These are phyloP conservation scores for Oreochromis tanganicae DNA, from an alignment of 2,113 vertebrate species.

Conservation along the genomic window DNA sequence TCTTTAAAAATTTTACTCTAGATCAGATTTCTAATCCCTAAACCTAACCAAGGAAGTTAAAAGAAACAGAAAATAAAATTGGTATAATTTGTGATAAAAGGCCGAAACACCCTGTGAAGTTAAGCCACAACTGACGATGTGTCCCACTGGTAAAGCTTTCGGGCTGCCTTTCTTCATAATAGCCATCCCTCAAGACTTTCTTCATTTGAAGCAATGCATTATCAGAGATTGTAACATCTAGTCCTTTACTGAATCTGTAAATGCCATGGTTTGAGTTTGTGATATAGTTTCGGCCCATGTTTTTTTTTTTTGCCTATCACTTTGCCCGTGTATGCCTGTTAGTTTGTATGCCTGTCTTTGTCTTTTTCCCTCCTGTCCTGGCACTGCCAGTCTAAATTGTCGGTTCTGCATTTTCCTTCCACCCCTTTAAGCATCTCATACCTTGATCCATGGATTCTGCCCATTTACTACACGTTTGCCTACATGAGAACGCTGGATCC, in stretches of 20 bases:
- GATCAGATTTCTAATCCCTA: background rate
- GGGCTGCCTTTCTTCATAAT: background rate
- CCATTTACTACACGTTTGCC: background rate
- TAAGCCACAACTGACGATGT: background rate
- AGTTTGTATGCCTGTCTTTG: background rate
- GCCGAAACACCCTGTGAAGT: background rate
- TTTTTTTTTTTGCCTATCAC: background rate
- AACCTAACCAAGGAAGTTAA: background rate
- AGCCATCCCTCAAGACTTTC: background rate
- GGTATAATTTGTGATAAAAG: background rate
- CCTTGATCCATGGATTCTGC: background rate
- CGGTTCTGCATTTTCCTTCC: background rate
- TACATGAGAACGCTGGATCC: background rate
- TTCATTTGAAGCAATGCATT: background rate
- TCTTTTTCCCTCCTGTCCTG: background rate
- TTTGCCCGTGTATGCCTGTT: background rate
- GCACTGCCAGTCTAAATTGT: background rate
- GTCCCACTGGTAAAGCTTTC: background rate
- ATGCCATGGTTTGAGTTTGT: background rate
- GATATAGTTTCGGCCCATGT: background rate
- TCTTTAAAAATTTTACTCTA: background rate
- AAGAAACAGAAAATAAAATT: background rate
- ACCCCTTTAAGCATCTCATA: background rate
- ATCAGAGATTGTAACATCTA: background rate
- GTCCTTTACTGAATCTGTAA: background rate